A percentile compares a stretch with the other conserved stretches of the same genome.
Evolutionary conservation across 2,113 vertebrate genomes (phyloP).

Genomic region (Muntiacus muntjak): DNA sequence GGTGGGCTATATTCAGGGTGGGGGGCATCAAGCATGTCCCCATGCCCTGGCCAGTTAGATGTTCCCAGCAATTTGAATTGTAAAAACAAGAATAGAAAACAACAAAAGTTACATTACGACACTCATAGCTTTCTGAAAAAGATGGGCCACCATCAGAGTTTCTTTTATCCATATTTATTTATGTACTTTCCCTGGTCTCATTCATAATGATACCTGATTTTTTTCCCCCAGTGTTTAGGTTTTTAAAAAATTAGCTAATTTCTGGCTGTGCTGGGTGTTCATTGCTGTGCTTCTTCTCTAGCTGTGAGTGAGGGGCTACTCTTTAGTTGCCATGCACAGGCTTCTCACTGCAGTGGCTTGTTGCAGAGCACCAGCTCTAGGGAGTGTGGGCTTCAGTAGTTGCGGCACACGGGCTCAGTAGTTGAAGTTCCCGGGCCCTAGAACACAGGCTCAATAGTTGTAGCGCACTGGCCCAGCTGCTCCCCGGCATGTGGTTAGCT

Average conservation of each 20-base stretch:
- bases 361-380: background rate
- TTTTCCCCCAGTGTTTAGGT: background rate
- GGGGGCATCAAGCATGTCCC: background rate
- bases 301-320: background rate
- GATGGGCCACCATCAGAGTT: background rate
- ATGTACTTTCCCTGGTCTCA: background rate
- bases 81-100: background rate
- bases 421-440: background rate
- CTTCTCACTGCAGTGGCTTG: background rate
- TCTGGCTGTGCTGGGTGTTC: background rate
- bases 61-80: background rate
- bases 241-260: background rate
- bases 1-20: background rate
- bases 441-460: background rate
- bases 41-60: background rate
- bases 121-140: background rate
- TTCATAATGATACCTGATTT: background rate
- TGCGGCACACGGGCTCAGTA: accelerated
- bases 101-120: background rate
- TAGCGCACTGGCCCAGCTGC: background rate
- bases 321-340: background rate
- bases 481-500: background rate
- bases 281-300: background rate
- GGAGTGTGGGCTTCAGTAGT: background rate
- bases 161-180: background rate